Base-by-base conservation (phyloP, 2,888 invertebrate genomes). In the Nomada flava region DNA sequence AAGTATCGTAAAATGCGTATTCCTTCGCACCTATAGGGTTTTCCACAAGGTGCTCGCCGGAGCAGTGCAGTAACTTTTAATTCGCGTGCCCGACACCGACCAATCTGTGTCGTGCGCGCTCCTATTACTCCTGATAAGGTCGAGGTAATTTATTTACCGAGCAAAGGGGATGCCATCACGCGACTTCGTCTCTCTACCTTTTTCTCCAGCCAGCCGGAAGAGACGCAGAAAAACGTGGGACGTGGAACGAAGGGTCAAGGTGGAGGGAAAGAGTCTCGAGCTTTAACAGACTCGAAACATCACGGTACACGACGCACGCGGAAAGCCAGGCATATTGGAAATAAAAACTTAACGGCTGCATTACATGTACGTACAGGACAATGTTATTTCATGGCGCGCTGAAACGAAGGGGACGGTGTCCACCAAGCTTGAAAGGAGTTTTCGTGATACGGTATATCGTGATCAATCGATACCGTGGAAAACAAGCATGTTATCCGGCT, bases 71-170 rank as follows among this genome's bases (percentile, higher is more conserved):
- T 92, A 92, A 93, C 91, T 92, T 93, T 93, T 93, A 92, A 93
- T 93, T 93, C 93, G 93, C 93, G 93, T 93, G 93, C 91, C 89
- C 92, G 89, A 89, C 89, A 90, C 91, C 91, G 91, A 93, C 92
- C 92, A 93, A 93, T 93, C 93, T 92, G 92, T 92, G 93, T 93
- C 93, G 91, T 92, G 92, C 92, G 90, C 92, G 89, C 91, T 92
- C 91, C 93, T 93, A 93, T 93, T 93, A 92, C 92, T 93, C 90
- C 91, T 90, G 92, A 93, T 93, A 93, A 93, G 91, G 89, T 86
- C 90, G 89, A 89, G 91, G 93, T 93, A 93, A 93, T 93, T 93
- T 93, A 93, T 93, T 93, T 93, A 91, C 91, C 90, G 88, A 89
- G 89, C 89, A 82, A 85, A 90, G 89, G 91, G 90, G 90, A 93